Base-by-base conservation (phyloP, 2,797 vertebrate genomes). In the Enteromius treurensis region DNA sequence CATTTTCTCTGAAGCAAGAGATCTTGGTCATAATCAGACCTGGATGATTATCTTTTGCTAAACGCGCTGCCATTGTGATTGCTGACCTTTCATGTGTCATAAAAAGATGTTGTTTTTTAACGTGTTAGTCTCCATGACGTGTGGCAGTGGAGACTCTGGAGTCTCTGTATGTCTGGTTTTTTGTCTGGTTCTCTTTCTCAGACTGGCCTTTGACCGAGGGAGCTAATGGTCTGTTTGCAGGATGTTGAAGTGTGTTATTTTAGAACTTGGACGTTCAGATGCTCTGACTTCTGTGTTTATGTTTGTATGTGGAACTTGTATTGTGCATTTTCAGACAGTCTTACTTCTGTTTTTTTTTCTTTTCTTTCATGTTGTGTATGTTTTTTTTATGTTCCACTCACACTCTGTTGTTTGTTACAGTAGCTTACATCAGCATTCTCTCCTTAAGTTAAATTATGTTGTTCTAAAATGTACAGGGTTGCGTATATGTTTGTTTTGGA, bases 11-110 rank as follows among this genome's bases (percentile, higher is more conserved):
- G 4, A n/a, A 81, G 68, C 10, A 5, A 49, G 19, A 42, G 53
- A 60, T 67, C 6, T 79, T 79, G 15, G 9, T 80, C 37, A 58
- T 34, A 21, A 73, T 62, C 40, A 23, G 53, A 47, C 13, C 4
- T 23, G 53, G 68, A 73, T 81, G 26, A 62, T 23, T 74, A 58
- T 73, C 7, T 0, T 71, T 53, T 80, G 51, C 78, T 70, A 19
- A 29, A 40, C 58, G 49, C 7, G 11, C 37, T 45, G n/a, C 37
- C 15, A 1, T 77, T 81, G 68, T 49, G 53, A 80, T 80, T 23
- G 13, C 55, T 64, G 29, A 74, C 34, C 29, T 60, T 60, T 60
- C 7, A 47, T 7, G n/a, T 58, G 23, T 10, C 37, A 62, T 49
- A 29, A 17, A 64, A 73, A 64, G 4, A 17, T 71, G 6, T 34